A percentile compares a stretch with the other conserved stretches of the same genome.
Conservation (phyloP, 1,140 invertebrate genomes). For the Musca vetustissima region DNA sequence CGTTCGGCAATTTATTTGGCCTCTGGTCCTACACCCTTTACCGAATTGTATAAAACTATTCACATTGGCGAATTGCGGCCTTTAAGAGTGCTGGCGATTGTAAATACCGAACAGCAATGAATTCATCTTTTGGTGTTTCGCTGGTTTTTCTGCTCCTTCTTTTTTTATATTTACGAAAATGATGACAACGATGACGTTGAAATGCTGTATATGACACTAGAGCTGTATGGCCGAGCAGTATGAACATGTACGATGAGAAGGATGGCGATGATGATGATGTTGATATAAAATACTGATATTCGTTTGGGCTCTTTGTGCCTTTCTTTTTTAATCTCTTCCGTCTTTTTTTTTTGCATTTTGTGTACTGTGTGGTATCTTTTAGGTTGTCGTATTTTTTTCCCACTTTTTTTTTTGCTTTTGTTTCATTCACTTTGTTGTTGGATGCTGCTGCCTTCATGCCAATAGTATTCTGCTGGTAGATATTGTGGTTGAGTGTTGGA, state of each 20-base stretch:
- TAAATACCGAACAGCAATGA: too few relatives aligned
- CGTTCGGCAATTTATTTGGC: too few relatives aligned
- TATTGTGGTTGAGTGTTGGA: not conserved
- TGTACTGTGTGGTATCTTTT: conserved; percentile 5
- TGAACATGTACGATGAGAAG: not conserved
- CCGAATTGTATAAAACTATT: too few relatives aligned
- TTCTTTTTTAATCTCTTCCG: conserved; percentile 8
- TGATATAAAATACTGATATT: conserved; percentile 24
- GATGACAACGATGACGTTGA: too few relatives aligned
- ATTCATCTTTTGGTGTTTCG: too few relatives aligned
- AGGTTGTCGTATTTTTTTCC: not conserved
- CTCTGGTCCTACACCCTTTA: too few relatives aligned
- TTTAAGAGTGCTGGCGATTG: too few relatives aligned
- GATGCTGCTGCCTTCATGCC: too few relatives aligned
- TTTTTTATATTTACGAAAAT: too few relatives aligned
- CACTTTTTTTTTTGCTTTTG: not conserved
- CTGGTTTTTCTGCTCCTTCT: too few relatives aligned
- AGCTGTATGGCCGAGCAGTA: not conserved
- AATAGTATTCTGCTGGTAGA: too few relatives aligned
- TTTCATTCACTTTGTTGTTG: not conserved
- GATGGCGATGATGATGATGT: not conserved
- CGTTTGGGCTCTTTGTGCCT: not conserved
- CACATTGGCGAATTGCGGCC: too few relatives aligned
- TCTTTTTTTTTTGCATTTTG: not conserved
- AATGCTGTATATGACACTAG: not conserved